These are phyloP conservation scores for Isotomurus palustris DNA, from an alignment of 2,888 invertebrate genomes.

Conservation along the genomic window DNA sequence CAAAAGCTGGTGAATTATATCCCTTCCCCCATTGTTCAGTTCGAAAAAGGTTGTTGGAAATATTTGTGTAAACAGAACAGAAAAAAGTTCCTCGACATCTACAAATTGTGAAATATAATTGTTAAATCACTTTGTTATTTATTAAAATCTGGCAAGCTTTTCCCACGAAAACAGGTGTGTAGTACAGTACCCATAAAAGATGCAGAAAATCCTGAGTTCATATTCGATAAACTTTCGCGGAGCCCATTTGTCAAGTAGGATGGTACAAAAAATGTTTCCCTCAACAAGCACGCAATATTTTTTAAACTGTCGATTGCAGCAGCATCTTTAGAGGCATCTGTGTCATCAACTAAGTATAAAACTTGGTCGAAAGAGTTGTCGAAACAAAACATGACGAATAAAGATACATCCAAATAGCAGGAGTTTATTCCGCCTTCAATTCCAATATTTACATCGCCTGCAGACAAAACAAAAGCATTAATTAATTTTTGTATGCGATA, in stretches of 20 bases:
- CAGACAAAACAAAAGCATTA: too few relatives aligned
- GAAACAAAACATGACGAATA: background rate
- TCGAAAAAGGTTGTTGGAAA: background rate
- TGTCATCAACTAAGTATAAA: background rate
- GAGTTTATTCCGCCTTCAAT: background rate
- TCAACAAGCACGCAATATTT: background rate
- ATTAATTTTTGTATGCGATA: too few relatives aligned
- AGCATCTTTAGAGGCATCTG: background rate
- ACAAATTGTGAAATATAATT: too few relatives aligned
- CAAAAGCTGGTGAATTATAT: background rate
- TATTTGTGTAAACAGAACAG: background rate
- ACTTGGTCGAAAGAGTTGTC: background rate
- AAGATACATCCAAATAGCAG: background rate
- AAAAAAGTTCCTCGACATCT: constrained; percentile 2
- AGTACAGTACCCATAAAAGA: constrained; percentile 3
- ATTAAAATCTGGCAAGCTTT: too few relatives aligned
- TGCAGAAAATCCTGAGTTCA: background rate
- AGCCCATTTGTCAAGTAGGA: background rate
- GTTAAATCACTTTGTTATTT: too few relatives aligned
- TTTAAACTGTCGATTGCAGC: background rate
- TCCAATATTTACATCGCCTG: too few relatives aligned
- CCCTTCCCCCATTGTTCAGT: background rate
- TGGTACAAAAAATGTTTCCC: background rate
- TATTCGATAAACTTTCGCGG: background rate
- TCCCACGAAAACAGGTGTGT: too few relatives aligned